Evolutionary conservation across 2,797 vertebrate species (phyloP).

Genomic region (Micromesistius poutassou): DNA sequence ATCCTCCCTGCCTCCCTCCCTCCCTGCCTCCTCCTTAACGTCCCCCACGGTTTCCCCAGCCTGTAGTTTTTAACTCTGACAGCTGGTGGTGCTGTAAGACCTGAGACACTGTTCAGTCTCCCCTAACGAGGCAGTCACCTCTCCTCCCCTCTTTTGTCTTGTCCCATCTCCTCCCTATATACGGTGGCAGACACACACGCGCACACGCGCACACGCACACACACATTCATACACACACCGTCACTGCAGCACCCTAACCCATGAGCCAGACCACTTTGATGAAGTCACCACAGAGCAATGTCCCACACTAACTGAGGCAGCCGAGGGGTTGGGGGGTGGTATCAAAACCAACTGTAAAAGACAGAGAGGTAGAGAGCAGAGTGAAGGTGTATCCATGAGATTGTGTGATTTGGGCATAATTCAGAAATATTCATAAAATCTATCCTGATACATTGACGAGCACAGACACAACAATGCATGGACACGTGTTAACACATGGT

Average conservation of each 20-base stretch:
- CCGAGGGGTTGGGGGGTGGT: not conserved
- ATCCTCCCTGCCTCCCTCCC: slow-evolving; percentile 43
- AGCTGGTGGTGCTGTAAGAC: slow-evolving; percentile 78
- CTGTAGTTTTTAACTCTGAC: slow-evolving; percentile 63
- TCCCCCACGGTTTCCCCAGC: slow-evolving; percentile 19
- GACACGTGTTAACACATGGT: slow-evolving; percentile 14
- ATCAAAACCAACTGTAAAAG: too few relatives aligned
- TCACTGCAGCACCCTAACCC: slow-evolving; percentile 25
- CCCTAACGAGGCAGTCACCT: slow-evolving; percentile 69
- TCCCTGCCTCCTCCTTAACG: slow-evolving; percentile 12
- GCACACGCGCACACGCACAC: slow-evolving; percentile 19
- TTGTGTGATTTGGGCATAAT: too few relatives aligned
- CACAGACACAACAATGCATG: too few relatives aligned
- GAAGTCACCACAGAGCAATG: slow-evolving; percentile 16
- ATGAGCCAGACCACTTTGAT: slow-evolving; percentile 26
- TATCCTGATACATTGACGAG: too few relatives aligned
- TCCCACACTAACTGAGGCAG: slow-evolving; percentile 23
- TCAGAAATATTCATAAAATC: too few relatives aligned
- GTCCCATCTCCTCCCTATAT: slow-evolving; percentile 26
- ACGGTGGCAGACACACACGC: slow-evolving; percentile 37
- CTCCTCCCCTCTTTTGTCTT: slow-evolving; percentile 70
- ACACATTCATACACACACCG: slow-evolving; percentile 8
- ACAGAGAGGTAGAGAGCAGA: too few relatives aligned
- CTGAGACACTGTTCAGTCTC: slow-evolving; percentile 53
- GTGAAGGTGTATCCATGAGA: too few relatives aligned